Conservation (phyloP, 2,888 invertebrate genomes). For the Drosophila colorata region DNA sequence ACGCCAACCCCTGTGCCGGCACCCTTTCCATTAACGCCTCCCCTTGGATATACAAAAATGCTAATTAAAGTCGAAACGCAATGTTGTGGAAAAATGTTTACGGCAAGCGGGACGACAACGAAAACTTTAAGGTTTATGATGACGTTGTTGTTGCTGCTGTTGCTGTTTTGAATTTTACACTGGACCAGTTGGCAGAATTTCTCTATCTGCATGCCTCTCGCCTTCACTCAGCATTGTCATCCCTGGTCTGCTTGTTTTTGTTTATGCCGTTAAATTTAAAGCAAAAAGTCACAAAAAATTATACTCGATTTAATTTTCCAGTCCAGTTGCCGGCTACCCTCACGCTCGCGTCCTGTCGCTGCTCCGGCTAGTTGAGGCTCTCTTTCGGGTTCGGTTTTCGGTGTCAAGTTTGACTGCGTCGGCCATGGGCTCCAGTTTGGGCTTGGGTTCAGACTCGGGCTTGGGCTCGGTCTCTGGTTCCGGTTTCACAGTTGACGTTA, state of each 20-base stretch:
- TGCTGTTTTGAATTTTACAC: slow-evolving; percentile 35
- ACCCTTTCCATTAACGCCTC: neutral
- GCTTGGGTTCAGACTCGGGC: slow-evolving; percentile 10
- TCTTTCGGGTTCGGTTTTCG: slow-evolving; percentile 50
- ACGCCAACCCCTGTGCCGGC: slow-evolving; percentile 2
- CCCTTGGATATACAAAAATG: slow-evolving; percentile 36
- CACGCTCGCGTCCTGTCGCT: slow-evolving; percentile 1
- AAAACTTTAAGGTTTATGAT: slow-evolving; percentile 61
- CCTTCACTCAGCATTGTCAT: slow-evolving; percentile 20
- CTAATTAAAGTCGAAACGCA: slow-evolving; percentile 76
- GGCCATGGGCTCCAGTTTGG: slow-evolving; percentile 34
- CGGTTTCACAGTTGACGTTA: slow-evolving; percentile 79
- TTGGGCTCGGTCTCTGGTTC: slow-evolving; percentile 57
- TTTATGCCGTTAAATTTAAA: slow-evolving; percentile 64
- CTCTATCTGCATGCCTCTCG: slow-evolving; percentile 5
- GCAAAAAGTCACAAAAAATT: slow-evolving; percentile 72
- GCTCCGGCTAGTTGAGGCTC: slow-evolving; percentile 33
- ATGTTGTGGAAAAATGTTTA: slow-evolving; percentile 79
- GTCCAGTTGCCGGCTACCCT: slow-evolving; percentile 69
- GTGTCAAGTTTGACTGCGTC: slow-evolving; percentile 66
- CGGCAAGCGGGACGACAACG: slow-evolving; percentile 41
- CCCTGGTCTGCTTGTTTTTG: slow-evolving; percentile 40
- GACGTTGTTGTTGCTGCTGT: slow-evolving; percentile 26
- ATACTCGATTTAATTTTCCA: slow-evolving; percentile 83
- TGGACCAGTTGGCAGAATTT: slow-evolving; percentile 37